These are phyloP conservation scores for Paraescarpia echinospica DNA, from an alignment of 1,140 invertebrate genomes.

Conservation along the genomic window DNA sequence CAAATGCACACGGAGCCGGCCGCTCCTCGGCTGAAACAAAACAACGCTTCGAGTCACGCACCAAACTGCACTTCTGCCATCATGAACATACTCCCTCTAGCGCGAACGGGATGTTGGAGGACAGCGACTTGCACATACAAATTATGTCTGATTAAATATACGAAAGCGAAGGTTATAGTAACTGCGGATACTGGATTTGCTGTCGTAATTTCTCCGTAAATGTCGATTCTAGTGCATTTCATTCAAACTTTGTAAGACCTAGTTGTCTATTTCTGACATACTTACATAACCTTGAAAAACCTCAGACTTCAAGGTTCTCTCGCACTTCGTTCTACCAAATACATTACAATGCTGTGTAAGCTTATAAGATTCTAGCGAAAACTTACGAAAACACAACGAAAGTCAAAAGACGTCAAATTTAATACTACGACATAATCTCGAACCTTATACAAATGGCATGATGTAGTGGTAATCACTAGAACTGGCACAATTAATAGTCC, in stretches of 20 bases:
- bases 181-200: background rate
- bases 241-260: background rate
- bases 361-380: background rate
- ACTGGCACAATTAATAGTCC: background rate
- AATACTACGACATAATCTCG: constrained; percentile 1
- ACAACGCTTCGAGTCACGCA: background rate
- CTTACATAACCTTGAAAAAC: background rate
- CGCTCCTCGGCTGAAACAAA: background rate
- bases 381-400: background rate
- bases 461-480: background rate
- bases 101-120: background rate
- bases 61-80: background rate
- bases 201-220: background rate
- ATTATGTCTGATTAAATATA: background rate
- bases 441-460: background rate
- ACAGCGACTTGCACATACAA: background rate
- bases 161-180: background rate
- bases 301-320: background rate
- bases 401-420: background rate
- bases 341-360: background rate
- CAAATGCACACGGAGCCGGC: background rate
- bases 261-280: background rate
- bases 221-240: background rate
- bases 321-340: background rate
- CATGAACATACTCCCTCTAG: background rate